These are phyloP conservation scores for Conops quadrifasciatus DNA, from an alignment of 2,888 invertebrate species.

Conservation along the genomic window DNA sequence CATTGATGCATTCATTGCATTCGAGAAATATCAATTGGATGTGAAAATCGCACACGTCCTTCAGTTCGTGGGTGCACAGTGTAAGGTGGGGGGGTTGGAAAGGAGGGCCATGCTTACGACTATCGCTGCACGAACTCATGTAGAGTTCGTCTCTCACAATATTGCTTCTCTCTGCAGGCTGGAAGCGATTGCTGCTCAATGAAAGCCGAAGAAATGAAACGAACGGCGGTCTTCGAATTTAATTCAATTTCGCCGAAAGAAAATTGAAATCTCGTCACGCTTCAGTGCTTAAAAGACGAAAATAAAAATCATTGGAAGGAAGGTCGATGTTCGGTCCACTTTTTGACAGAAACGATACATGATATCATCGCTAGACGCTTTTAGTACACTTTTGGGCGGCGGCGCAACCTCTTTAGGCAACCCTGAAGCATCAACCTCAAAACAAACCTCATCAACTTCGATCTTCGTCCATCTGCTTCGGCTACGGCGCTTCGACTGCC, in stretches of 20 bases:
- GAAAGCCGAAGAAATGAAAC: background rate
- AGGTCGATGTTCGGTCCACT: too few species aligned
- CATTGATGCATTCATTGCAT: too few species aligned
- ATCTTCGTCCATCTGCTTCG: background rate
- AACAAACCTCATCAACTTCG: background rate
- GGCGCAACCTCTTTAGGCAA: conserved; percentile 10
- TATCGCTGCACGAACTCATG: too few species aligned
- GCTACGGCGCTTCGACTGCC: too few species aligned
- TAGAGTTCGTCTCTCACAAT: too few species aligned
- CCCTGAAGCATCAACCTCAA: background rate
- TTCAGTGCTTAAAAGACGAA: conserved; percentile 36
- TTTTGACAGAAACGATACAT: too few species aligned
- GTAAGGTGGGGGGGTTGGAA: too few species aligned
- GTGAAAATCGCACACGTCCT: background rate
- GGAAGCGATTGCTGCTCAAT: background rate
- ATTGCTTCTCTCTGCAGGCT: too few species aligned
- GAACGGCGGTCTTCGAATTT: conserved; percentile 18
- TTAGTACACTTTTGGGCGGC: too few species aligned
- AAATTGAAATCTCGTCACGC: conserved; percentile 36
- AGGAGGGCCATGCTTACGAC: too few species aligned
- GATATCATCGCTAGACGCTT: too few species aligned
- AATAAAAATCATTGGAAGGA: conserved; percentile 23
- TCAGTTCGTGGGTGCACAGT: background rate
- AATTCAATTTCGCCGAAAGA: conserved; percentile 32
- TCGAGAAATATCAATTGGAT: conserved; percentile 16